Base-by-base conservation (phyloP, 2,888 invertebrate genomes). In the Melanophora roralis region DNA sequence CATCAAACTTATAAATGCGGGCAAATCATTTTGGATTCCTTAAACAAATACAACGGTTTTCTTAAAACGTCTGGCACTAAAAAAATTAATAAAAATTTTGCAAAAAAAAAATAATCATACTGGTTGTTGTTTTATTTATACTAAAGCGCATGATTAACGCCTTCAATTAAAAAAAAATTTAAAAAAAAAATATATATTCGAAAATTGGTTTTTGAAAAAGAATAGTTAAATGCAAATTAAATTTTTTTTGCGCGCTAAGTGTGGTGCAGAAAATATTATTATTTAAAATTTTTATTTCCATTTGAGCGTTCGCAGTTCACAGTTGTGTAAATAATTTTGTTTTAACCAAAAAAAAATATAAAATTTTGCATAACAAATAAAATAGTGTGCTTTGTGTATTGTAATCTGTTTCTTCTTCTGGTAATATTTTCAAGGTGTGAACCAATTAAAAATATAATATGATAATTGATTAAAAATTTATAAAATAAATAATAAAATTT, bases 351-450 rank as follows among this genome's bases (percentile, higher is more conserved):
- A 38, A 40, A 32, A 55, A 74, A 59, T 21, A 53, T 12, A 43
- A 51, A 38, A 57, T 16, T n/a, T n/a, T n/a, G n/a, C n/a, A n/a
- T 59, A 2, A 23, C 53, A 76, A 11, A 43, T 9, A 68, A 60
- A 62, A n/a, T 14, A 19, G 16, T 43, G 47, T 57, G 40, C 34
- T 36, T 47, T 55, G 16, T 45, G 65, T 69, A 23, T 59, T 62
- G 62, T 47, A 67, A 53, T 53, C 53, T 73, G 3, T 47, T 57
- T 73, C 19, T 60, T 72, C 47, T 62, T 19, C 57, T 45, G 73
- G 21, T 12, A 69, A 78, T 45, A 74, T 71, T 71, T 60, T 67
- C 27, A 67, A 81, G 77, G 77, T 78, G 74, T 40, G 65, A 69
- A 49, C 3, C 32, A 43, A 11, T 40, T 40, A 16, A 16, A 64